A percentile compares a stretch with the other conserved stretches of the same genome.
These are phyloP conservation scores for Coreius guichenoti DNA, from an alignment of 2,797 vertebrate genomes.

Conservation along the genomic window DNA sequence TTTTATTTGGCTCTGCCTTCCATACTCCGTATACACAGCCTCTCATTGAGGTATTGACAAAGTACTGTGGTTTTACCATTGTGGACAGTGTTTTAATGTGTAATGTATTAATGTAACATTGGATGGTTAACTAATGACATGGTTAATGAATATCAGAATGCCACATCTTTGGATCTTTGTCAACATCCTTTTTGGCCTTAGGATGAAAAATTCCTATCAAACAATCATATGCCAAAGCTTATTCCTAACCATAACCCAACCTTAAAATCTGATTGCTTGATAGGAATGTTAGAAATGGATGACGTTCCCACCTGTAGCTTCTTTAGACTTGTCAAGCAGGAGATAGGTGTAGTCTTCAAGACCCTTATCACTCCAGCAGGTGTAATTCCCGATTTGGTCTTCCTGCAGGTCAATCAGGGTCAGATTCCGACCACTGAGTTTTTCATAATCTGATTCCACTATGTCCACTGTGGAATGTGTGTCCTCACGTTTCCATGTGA, in stretches of 20 bases:
- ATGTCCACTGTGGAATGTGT: rapidly evolving
- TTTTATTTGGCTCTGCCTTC: neutral
- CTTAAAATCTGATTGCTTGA: neutral
- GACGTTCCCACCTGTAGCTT: conserved; percentile 55
- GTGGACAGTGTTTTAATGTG: conserved; percentile 1
- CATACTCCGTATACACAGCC: neutral
- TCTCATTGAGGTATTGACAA: neutral
- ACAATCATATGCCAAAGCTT: neutral
- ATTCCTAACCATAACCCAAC: neutral
- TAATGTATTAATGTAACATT: neutral
- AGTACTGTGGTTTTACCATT: neutral
- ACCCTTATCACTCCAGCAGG: conserved; percentile 67
- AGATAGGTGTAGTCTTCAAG: conserved; percentile 68
- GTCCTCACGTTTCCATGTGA: conserved; percentile 64
- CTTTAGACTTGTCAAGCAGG: conserved; percentile 57
- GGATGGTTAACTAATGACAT: neutral
- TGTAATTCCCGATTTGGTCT: conserved; percentile 70
- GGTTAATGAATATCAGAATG: neutral
- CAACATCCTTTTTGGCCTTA: neutral
- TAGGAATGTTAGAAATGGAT: neutral
- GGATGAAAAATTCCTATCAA: neutral
- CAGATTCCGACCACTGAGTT: conserved; percentile 42
- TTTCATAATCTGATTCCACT: rapidly evolving
- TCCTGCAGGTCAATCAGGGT: neutral
- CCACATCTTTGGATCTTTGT: neutral